A percentile compares a stretch with the other conserved stretches of the same genome.
These are phyloP conservation scores for Listronotus oregonensis DNA, from an alignment of 1,140 invertebrate genomes.

Conservation along the genomic window DNA sequence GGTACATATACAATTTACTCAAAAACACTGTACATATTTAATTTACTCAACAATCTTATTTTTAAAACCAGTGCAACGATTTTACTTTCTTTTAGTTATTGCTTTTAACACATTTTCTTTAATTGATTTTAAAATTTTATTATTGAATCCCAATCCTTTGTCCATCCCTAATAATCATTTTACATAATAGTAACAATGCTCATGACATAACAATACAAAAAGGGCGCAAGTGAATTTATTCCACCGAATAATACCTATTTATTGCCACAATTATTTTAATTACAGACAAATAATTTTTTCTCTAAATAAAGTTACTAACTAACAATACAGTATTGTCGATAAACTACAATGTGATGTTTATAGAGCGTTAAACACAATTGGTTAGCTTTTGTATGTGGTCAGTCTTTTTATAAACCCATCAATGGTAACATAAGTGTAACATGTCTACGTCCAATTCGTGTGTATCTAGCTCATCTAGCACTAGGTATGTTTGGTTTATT, in stretches of 20 bases:
- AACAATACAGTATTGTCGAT: constrained; percentile 50
- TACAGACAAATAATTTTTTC: constrained; percentile 40
- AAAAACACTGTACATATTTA: too few species aligned
- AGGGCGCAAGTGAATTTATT: constrained; percentile 34
- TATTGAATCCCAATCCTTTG: constrained; percentile 5
- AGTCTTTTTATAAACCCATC: constrained; percentile 33
- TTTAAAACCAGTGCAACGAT: too few species aligned
- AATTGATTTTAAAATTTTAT: too few species aligned
- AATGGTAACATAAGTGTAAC: constrained; percentile 1
- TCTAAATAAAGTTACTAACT: constrained; percentile 40
- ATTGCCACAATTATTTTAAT: constrained; percentile 35
- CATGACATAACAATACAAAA: constrained; percentile 26
- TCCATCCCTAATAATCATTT: constrained; percentile 22
- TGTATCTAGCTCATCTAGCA: neutral
- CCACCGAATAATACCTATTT: constrained; percentile 28
- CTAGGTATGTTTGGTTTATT: neutral
- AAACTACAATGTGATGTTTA: constrained; percentile 52
- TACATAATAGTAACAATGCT: constrained; percentile 29
- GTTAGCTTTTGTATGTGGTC: constrained; percentile 35
- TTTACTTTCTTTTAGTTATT: too few species aligned
- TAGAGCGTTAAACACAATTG: constrained; percentile 48
- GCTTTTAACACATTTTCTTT: too few species aligned
- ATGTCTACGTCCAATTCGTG: constrained; percentile 2
- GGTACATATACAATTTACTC: too few species aligned
- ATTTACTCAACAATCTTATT: too few species aligned